Base-by-base conservation (phyloP, 2,888 invertebrate genomes). In the Lomographa bimaculata region DNA sequence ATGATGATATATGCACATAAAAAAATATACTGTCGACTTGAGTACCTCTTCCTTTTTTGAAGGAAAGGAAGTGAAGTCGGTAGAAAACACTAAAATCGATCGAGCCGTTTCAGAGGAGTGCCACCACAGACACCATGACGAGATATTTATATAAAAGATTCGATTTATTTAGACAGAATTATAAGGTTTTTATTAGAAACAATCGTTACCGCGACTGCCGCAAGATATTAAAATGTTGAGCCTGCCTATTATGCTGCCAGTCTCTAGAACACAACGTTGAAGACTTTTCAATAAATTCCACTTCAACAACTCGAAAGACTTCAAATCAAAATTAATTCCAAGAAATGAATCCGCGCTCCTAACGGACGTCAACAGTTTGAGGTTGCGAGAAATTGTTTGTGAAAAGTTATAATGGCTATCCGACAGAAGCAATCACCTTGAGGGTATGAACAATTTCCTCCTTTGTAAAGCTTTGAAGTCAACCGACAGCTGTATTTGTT, bases 381-480 rank as follows among this genome's bases (percentile, higher is more conserved):
- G 32, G 36, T 39, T 27, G 32, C 29, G 27, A 18, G 30, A 39
- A 52, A 54, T 54, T 55, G 50, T 62, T 56, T 35, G 29, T 55
- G 50, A 48, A 53, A 60, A 68, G 54, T 58, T 64, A 57, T 63
- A 58, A 63, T 58, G 62, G 53, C 48, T 30, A 48, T 44, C 47
- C 53, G 53, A 50, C 39, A 54, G 57, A 55, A 60, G 54, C 61
- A 64, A 67, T 70, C 63, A 61, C 54, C 60, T 64, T 50, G 49
- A 52, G 51, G 55, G 56, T 50, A 60, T 49, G 62, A 61, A 65
- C 66, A 62, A 68, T 68, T 68, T 69, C 60, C 64, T 69, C 60
- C 64, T 69, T 69, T 69, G 69, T 68, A 56, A 64, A 62, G 63
- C 54, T 60, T 39, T 51, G 54, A 50, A 67, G 64, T 67, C 68